These are phyloP conservation scores for Cataglyphis rosenhaueri DNA, from an alignment of 2,888 invertebrate species.

Conservation along the genomic window DNA sequence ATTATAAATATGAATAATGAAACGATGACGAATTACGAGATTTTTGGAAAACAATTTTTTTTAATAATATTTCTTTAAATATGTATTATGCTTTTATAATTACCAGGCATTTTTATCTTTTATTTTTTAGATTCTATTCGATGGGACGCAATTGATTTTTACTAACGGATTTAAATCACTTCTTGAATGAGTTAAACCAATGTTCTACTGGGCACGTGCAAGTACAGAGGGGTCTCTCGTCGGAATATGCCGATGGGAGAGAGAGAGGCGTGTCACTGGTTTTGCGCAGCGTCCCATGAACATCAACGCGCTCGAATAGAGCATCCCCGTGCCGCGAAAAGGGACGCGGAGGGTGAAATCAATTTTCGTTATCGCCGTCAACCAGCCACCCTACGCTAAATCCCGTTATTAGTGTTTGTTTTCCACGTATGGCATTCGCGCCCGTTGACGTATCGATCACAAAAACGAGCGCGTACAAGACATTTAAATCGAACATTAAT, in stretches of 20 bases:
- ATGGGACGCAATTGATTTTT: constrained; percentile 12
- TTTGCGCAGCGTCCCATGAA: constrained; percentile 81
- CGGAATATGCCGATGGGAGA: constrained; percentile 69
- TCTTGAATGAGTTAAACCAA: constrained; percentile 24
- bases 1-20: not conserved
- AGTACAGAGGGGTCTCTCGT: not conserved
- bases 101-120: not conserved
- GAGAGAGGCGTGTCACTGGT: constrained; percentile 76
- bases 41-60: not conserved
- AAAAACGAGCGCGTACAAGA: constrained; percentile 17
- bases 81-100: not conserved
- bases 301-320: constrained; percentile 74
- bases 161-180: constrained; percentile 17
- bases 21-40: not conserved
- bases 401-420: constrained; percentile 76
- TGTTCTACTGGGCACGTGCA: constrained; percentile 36
- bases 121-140: not conserved
- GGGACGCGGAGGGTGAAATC: constrained; percentile 78
- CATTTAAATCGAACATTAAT: constrained; percentile 13
- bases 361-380: constrained; percentile 83
- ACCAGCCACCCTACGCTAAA: constrained; percentile 79
- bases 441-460: constrained; percentile 27
- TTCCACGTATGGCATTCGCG: constrained; percentile 61
- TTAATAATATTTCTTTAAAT: not conserved
- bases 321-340: constrained; percentile 64